Percentiles rank a stretch among this genome's conserved stretches.
phyloP scores from a whole-genome alignment of 1,140 invertebrate species.

The Hydropsyche tenuis region DNA sequence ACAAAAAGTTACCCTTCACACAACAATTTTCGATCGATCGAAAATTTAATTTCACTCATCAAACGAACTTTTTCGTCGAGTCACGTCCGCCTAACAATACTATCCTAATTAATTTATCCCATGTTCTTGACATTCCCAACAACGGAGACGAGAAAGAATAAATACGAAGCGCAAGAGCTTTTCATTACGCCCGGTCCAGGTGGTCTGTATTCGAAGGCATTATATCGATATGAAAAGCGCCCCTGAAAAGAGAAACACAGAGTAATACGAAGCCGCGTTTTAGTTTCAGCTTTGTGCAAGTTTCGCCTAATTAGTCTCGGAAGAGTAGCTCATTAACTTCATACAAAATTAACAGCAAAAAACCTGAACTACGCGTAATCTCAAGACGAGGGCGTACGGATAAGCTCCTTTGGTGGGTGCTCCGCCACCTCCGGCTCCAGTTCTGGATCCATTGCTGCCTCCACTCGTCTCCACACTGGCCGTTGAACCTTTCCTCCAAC shows the following conservation, averaged over 20 bases:
- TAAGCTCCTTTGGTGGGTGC: conserved; percentile 26
- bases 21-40: no score
- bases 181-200: conserved; percentile 13
- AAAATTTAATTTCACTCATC: no score
- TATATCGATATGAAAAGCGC: not conserved
- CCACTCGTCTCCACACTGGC: conserved; percentile 47
- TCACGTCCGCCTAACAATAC: not conserved
- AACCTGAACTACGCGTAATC: conserved; percentile 48
- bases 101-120: conserved; percentile 14
- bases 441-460: conserved; percentile 46
- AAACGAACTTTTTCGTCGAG: not conserved
- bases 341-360: not conserved
- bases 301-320: not conserved
- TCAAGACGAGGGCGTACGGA: conserved; percentile 45
- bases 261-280: no score
- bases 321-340: not conserved
- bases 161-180: not conserved
- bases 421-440: conserved; percentile 38
- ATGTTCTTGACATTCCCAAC: not conserved
- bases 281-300: not conserved
- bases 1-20: no score
- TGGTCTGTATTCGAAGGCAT: not conserved
- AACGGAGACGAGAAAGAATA: not conserved
- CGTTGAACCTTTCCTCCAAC: conserved; percentile 48
- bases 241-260: not conserved